phyloP scores from a whole-genome alignment of 2,113 vertebrate species.

The Pelecanus crispus region DNA sequence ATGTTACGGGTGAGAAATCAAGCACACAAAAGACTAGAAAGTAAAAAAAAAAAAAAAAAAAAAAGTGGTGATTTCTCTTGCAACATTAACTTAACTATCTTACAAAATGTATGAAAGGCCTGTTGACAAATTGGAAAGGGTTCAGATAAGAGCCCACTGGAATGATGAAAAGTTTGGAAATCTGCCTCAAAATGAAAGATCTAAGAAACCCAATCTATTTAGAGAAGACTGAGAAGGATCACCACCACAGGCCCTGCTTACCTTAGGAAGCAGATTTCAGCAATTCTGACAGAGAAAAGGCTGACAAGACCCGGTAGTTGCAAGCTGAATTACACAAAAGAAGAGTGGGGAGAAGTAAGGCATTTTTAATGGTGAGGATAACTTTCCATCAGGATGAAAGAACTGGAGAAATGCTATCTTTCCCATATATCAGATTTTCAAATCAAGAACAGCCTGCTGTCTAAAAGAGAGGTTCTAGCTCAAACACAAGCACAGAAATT shows the following conservation, averaged over 20 bases:
- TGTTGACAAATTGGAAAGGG: background rate
- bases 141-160: background rate
- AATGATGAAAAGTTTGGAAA: slow-evolving; percentile 21
- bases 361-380: background rate
- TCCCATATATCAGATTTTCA: background rate
- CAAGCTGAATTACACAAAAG: background rate
- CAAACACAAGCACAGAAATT: background rate
- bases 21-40: background rate
- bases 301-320: background rate
- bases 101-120: background rate
- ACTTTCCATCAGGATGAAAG: background rate
- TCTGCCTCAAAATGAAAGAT: background rate
- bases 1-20: background rate
- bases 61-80: background rate
- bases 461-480: background rate
- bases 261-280: background rate
- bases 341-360: background rate
- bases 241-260: background rate
- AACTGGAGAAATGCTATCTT: background rate
- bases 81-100: background rate
- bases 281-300: background rate
- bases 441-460: background rate
- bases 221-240: background rate
- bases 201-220: background rate
- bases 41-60: background rate